Evolutionary conservation across 1,140 invertebrate species (phyloP).

Genomic region (Neodiprion pinetum): DNA sequence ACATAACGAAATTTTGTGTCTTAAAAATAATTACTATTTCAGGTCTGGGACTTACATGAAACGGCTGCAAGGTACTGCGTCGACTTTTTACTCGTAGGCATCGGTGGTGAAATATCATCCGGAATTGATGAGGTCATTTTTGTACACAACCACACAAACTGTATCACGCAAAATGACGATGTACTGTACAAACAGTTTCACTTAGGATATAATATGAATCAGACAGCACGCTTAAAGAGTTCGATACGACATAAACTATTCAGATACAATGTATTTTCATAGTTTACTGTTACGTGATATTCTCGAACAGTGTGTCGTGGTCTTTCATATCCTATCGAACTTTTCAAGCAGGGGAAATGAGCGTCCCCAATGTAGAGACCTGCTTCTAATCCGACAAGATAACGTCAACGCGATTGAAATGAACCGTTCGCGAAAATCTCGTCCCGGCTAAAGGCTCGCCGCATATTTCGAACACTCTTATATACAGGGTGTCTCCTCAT

Average conservation of each 20-base stretch:
- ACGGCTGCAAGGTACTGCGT: slow-evolving; percentile 42
- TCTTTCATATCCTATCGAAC: too few species aligned
- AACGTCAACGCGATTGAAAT: background rate
- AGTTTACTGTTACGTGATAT: too few species aligned
- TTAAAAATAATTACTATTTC: background rate
- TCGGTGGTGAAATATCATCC: background rate
- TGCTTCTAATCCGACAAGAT: background rate
- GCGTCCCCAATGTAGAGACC: too few species aligned
- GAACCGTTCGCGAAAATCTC: background rate
- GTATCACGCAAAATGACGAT: background rate
- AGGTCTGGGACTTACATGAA: slow-evolving; percentile 33
- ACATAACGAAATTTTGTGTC: background rate
- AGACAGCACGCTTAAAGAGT: too few species aligned
- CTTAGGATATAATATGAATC: too few species aligned
- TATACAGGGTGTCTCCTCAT: slow-evolving; percentile 11
- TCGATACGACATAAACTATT: too few species aligned
- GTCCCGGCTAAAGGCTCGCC: background rate
- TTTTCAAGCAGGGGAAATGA: too few species aligned
- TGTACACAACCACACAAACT: background rate
- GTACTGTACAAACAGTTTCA: too few species aligned
- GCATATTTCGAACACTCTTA: background rate
- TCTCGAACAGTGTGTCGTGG: too few species aligned
- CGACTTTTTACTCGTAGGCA: slow-evolving; percentile 15
- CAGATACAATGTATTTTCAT: too few species aligned
- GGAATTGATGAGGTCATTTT: background rate